Base-by-base conservation (phyloP, 2,797 vertebrate species). In the Acrossocheilus wenchowensis region DNA sequence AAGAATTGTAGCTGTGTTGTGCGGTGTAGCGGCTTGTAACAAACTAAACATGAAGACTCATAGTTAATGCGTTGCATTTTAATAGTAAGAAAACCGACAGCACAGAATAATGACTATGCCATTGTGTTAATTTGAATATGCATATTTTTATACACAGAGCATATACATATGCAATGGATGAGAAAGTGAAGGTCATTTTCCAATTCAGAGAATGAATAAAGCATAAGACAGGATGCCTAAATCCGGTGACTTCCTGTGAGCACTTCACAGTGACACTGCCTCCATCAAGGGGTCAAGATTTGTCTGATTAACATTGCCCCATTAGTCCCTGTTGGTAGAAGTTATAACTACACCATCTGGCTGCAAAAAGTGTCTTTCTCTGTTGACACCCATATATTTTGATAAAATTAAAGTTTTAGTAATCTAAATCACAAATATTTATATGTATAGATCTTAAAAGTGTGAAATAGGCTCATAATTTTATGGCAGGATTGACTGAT, bases 1-100 rank as follows among this genome's bases (percentile, higher is more conserved):
- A 74, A 89, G 68, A 88, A 88, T 87, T n/a, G 89, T 90, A 88
- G 89, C 90, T 90, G 88, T 84, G 89, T 89, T 92, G 66, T 69
- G 86, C 74, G 82, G 85, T 75, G 89, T 87, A 69, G 72, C 84
- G 85, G 80, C 82, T 88, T 78, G 73, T 87, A 90, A 93, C 89
- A 87, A 82, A 52, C 50, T 73, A 72, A 45, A 77, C 54, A 72
- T 66, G n/a, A 50, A 78, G 50, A 73, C 52, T 77, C 30, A 69
- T 74, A 36, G 30, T 75, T 68, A 68, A 81, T 78, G 45, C 36
- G 34, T 34, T 54, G 30, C 60, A 78, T 48, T 57, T 82, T 66
- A 52, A 26, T 66, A 36, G 74, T 43, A 41, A 26, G 54, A 41
- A 79, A 62, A 62, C 36, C 4, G 2, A 62, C 77, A 41, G 50